These are phyloP conservation scores for Aselliscus stoliczkanus DNA, from an alignment of 2,797 vertebrate genomes.

Conservation along the genomic window DNA sequence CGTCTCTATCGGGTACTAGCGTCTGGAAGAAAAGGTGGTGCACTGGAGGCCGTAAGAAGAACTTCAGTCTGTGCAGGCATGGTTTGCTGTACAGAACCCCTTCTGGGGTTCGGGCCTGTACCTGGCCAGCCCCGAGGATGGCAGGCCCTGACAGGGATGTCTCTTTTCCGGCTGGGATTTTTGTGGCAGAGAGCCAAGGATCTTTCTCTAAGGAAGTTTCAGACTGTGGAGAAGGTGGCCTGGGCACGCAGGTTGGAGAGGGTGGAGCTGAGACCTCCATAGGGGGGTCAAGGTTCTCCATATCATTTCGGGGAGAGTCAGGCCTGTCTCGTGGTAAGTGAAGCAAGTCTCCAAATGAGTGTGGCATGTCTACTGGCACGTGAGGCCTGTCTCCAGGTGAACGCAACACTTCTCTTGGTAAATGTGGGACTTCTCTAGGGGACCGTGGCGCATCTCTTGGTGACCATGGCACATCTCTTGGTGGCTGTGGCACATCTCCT, in stretches of 20 bases:
- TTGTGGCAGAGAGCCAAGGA: slow-evolving; percentile 47
- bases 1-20: slow-evolving; percentile 64
- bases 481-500: rapidly evolving
- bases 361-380: neutral
- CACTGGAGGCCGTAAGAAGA: slow-evolving; percentile 78
- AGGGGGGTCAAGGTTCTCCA: neutral
- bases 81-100: slow-evolving; percentile 51
- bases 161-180: slow-evolving; percentile 37
- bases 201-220: neutral
- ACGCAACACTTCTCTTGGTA: rapidly evolving
- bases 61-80: slow-evolving; percentile 79
- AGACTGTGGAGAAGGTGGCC: neutral
- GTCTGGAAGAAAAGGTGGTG: slow-evolving; percentile 81
- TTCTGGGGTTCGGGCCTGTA: neutral
- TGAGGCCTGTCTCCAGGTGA: neutral
- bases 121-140: neutral
- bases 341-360: neutral
- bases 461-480: rapidly evolving
- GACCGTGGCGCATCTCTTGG: neutral
- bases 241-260: slow-evolving; percentile 1
- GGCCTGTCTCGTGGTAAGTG: neutral
- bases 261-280: slow-evolving; percentile 16
- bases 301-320: neutral
- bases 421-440: neutral
- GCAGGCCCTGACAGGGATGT: neutral